A percentile compares a stretch with the other conserved stretches of the same genome.
Conservation (phyloP, 2,797 vertebrate genomes). For the Pachyuromys duprasi region DNA sequence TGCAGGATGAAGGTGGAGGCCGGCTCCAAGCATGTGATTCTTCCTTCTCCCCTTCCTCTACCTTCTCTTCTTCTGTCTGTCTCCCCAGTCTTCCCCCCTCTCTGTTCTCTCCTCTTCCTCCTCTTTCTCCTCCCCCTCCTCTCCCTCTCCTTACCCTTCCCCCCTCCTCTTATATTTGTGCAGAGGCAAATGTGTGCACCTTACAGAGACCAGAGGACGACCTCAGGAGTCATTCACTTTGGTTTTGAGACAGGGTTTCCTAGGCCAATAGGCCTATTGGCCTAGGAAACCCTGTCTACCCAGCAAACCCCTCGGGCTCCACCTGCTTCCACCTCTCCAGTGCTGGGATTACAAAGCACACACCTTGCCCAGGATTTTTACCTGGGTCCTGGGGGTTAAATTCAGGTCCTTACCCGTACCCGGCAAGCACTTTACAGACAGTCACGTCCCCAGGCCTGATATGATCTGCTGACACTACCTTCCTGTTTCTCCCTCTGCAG, state of each 20-base stretch:
- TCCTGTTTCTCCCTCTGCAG: too few species aligned
- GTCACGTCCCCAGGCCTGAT: not conserved
- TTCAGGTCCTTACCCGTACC: not conserved
- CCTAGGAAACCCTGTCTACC: not conserved
- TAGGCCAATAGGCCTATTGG: too few species aligned
- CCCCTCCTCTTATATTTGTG: not conserved
- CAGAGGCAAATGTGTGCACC: not conserved
- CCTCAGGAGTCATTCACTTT: not conserved
- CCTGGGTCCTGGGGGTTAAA: not conserved
- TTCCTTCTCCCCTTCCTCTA: not conserved
- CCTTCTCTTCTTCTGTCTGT: too few species aligned
- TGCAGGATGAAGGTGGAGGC: accelerated
- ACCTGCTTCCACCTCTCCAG: not conserved
- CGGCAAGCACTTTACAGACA: not conserved
- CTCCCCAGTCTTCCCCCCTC: too few species aligned
- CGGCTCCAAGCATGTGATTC: not conserved
- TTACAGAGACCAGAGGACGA: not conserved
- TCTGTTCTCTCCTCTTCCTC: too few species aligned
- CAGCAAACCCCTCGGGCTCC: not conserved
- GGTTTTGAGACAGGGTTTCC: not conserved
- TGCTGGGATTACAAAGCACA: not conserved
- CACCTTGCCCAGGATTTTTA: not conserved
- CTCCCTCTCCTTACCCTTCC: accelerated
- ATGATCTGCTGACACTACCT: not conserved
- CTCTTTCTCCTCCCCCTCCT: too few species aligned